Percentiles rank a stretch among this genome's conserved stretches.
Evolutionary conservation across 1,140 invertebrate species (phyloP).

Genomic region (Oedothorax gibbosus): DNA sequence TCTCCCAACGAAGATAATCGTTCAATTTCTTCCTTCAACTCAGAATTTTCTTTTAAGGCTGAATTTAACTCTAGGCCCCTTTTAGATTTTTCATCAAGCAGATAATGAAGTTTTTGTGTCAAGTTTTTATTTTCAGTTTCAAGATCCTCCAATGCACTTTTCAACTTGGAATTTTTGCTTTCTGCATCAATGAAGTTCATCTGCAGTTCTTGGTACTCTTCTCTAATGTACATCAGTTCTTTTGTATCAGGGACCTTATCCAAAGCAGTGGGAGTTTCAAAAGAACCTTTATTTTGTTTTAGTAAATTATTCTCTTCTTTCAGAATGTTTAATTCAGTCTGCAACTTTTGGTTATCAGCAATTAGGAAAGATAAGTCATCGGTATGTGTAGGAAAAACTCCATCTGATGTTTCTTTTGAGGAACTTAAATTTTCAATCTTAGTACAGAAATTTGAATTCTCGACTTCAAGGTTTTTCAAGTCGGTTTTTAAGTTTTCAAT

Average conservation of each 20-base stretch:
- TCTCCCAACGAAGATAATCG: not conserved
- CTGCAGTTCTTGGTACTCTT: constrained; percentile 1
- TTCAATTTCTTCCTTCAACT: constrained; percentile 37
- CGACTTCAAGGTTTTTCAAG: not conserved
- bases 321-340: not conserved
- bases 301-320: constrained; percentile 18
- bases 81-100: not conserved
- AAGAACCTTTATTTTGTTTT: not conserved
- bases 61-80: not conserved
- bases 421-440: not conserved
- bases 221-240: not conserved
- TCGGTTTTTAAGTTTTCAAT: constrained; percentile 14
- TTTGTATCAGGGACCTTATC: not conserved
- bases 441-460: constrained; percentile 5
- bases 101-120: not conserved
- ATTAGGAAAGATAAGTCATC: constrained; percentile 33
- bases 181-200: constrained; percentile 4
- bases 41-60: not conserved
- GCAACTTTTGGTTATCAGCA: constrained; percentile 33
- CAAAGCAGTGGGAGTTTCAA: not conserved
- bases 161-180: constrained; percentile 1
- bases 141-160: not conserved
- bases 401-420: not conserved
- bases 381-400: not conserved
- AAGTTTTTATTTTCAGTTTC: constrained; percentile 34